Evolutionary conservation across 2,797 vertebrate species (phyloP).

Genomic region (Botia kubotai): DNA sequence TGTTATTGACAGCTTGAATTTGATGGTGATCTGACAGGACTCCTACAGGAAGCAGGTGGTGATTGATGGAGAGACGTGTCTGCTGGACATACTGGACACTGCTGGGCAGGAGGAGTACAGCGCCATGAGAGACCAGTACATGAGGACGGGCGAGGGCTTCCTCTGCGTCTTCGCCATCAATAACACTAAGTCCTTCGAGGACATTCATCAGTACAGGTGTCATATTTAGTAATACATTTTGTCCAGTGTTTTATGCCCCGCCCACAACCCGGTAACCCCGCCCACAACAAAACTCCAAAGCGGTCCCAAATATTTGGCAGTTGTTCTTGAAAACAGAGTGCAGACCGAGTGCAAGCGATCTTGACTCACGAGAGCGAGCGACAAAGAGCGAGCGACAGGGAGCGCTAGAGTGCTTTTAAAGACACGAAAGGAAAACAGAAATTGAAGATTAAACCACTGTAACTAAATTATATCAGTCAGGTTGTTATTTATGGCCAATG

Average conservation of each 20-base stretch:
- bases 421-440: conserved; percentile 67
- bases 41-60: conserved; percentile 98
- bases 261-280: too few relatives aligned
- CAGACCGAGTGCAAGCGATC: conserved; percentile 78
- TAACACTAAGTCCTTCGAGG: conserved; percentile 98
- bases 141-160: conserved; percentile 97
- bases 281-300: neutral
- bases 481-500: conserved; percentile 48
- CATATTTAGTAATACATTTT: too few relatives aligned
- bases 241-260: too few relatives aligned
- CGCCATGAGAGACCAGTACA: conserved; percentile 98
- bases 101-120: conserved; percentile 98
- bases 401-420: conserved; percentile 64
- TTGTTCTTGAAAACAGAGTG: conserved; percentile 43
- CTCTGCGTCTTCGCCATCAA: conserved; percentile 98
- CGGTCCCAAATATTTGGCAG: neutral
- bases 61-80: conserved; percentile 95
- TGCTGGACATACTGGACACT: conserved; percentile 95
- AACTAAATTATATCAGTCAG: conserved; percentile 38
- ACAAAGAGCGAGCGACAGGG: conserved; percentile 56
- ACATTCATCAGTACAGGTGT: conserved; percentile 97
- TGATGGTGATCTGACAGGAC: conserved; percentile 79
- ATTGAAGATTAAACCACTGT: neutral
- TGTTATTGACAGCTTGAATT: neutral
- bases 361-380: conserved; percentile 72